phyloP scores from a whole-genome alignment of 2,113 vertebrate genomes.

The Pandion haliaetus region DNA sequence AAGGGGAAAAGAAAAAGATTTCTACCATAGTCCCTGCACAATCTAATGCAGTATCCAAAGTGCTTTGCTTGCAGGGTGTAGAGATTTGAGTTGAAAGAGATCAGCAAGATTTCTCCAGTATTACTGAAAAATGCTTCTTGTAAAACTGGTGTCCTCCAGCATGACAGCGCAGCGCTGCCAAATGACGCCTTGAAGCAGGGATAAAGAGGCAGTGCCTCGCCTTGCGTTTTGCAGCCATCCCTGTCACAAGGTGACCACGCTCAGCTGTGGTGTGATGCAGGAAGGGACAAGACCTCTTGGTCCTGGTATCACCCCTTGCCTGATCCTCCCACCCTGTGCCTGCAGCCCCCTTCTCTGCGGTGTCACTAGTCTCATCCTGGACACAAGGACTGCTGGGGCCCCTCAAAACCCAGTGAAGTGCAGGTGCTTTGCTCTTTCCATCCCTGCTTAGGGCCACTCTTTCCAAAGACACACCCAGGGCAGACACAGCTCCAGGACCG shows the following conservation, averaged over 20 bases:
- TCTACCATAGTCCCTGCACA: not conserved
- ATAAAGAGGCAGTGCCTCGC: accelerated
- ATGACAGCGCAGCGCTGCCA: accelerated
- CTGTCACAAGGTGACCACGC: not conserved
- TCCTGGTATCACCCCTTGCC: not conserved
- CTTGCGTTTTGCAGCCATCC: not conserved
- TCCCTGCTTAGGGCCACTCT: not conserved
- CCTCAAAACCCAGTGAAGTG: accelerated
- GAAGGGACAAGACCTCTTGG: not conserved
- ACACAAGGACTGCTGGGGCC: not conserved
- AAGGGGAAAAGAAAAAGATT: not conserved
- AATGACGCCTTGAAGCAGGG: not conserved
- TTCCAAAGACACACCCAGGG: not conserved
- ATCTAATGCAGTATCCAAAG: not conserved
- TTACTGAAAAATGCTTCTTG: not conserved
- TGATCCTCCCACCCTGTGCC: not conserved
- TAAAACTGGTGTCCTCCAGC: accelerated
- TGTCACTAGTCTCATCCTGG: not conserved
- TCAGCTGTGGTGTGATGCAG: not conserved
- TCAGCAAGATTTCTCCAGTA: not conserved
- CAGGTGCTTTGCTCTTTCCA: not conserved
- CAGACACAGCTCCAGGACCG: not conserved
- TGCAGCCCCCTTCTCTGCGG: not conserved
- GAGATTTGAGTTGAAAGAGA: not conserved
- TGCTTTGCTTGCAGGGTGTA: not conserved